phyloP scores from a whole-genome alignment of 2,888 invertebrate species.

The Agrochola lychnidis region DNA sequence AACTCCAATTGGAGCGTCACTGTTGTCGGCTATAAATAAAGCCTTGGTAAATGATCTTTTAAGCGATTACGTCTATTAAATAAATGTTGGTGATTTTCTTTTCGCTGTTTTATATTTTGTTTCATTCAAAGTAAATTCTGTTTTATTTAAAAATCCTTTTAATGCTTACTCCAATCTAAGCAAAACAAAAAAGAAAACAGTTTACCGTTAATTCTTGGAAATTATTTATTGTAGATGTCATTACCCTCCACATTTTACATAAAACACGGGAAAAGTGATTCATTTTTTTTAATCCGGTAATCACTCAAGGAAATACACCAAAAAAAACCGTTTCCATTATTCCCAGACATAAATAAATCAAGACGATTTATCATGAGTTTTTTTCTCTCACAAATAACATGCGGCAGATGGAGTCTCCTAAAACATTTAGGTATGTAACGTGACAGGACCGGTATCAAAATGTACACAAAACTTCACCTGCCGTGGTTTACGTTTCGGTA shows the following conservation, averaged over 20 bases:
- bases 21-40: neutral
- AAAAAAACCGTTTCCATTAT: constrained; percentile 32
- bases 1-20: neutral
- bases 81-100: neutral
- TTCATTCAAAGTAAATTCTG: neutral
- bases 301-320: constrained; percentile 20
- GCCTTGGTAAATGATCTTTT: neutral
- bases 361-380: constrained; percentile 51
- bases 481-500: constrained; percentile 14
- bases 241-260: neutral
- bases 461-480: constrained; percentile 29
- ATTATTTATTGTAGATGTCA: neutral
- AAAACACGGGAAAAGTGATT: neutral
- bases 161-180: neutral
- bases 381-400: constrained; percentile 28
- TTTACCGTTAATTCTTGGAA: neutral
- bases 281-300: constrained; percentile 14
- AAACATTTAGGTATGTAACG: constrained; percentile 25
- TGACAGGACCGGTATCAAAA: constrained; percentile 24
- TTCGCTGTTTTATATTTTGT: neutral
- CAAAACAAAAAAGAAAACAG: neutral
- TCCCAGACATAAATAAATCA: constrained; percentile 28
- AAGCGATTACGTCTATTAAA: neutral
- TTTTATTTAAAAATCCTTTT: neutral
- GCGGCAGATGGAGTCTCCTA: constrained; percentile 4